Percentiles rank a stretch among this genome's conserved stretches.
Evolutionary conservation across 2,113 vertebrate genomes (phyloP).

Genomic region (Vidua chalybeata): DNA sequence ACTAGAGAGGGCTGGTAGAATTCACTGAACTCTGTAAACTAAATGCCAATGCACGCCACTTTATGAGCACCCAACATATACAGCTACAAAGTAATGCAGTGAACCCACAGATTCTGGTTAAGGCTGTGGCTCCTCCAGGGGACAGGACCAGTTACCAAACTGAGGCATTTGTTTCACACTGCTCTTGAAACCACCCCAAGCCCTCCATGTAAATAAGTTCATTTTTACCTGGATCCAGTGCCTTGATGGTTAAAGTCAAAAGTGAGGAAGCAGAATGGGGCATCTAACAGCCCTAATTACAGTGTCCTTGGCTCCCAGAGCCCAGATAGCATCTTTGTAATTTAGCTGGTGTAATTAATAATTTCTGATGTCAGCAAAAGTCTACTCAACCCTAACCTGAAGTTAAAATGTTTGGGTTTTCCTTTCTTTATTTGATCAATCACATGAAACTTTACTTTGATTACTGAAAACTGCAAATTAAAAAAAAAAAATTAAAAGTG

Average conservation of each 20-base stretch:
- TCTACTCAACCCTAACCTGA: constrained; percentile 20
- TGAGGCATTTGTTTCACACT: neutral
- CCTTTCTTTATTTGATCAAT: constrained; percentile 50
- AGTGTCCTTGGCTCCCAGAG: constrained; percentile 1
- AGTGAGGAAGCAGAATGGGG: neutral
- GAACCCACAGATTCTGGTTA: neutral
- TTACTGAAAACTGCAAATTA: neutral
- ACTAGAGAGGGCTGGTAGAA: neutral
- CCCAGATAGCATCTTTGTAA: constrained; percentile 57
- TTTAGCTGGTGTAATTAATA: constrained; percentile 54
- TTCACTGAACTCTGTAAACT: neutral
- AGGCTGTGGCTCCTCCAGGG: neutral
- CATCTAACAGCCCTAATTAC: constrained; percentile 38
- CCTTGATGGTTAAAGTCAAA: constrained; percentile 30
- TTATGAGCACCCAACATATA: fast-evolving
- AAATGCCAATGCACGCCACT: neutral
- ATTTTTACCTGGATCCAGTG: constrained; percentile 8
- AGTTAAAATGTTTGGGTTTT: constrained; percentile 23
- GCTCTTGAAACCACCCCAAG: neutral
- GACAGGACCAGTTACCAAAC: neutral
- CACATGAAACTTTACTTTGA: constrained; percentile 23
- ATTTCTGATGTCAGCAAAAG: constrained; percentile 59
- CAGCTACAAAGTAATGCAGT: neutral
- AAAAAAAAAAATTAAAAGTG: neutral
- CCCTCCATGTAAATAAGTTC: neutral